phyloP scores from a whole-genome alignment of 2,888 invertebrate species.

The Furcula furcula region DNA sequence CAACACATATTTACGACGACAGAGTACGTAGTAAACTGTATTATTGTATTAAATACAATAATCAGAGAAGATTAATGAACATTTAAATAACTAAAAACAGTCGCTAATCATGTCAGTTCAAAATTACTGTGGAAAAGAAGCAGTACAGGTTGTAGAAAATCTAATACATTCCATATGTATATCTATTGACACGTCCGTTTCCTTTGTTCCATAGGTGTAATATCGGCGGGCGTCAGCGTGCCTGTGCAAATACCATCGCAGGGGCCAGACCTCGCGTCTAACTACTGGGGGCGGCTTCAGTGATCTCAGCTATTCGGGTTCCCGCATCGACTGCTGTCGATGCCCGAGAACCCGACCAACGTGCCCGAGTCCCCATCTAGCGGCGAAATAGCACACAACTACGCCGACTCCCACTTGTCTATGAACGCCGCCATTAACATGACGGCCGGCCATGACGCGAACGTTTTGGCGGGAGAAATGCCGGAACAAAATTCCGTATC shows the following conservation, averaged over 20 bases:
- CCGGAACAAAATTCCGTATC: slow-evolving; percentile 65
- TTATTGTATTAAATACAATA: no score
- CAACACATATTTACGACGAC: no score
- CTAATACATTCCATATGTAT: no score
- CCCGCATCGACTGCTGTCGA: slow-evolving; percentile 87
- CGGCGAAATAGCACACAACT: slow-evolving; percentile 74
- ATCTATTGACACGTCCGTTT: slow-evolving; percentile 33
- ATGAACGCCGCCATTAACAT: slow-evolving; percentile 78
- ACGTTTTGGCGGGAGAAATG: slow-evolving; percentile 63
- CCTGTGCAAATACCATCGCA: slow-evolving; percentile 96
- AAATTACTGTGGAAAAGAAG: no score
- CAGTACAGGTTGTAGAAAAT: no score
- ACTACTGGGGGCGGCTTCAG: slow-evolving; percentile 96
- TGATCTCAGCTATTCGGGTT: slow-evolving; percentile 96
- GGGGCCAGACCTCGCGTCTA: slow-evolving; percentile 88
- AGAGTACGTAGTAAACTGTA: no score
- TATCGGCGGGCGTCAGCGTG: slow-evolving; percentile 95
- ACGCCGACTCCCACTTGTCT: slow-evolving; percentile 66
- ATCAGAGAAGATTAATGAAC: no score
- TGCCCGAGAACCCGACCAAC: slow-evolving; percentile 83
- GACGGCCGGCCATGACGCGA: slow-evolving; percentile 79
- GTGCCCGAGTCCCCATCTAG: slow-evolving; percentile 70
- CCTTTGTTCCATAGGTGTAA: slow-evolving; percentile 87
- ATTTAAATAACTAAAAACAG: no score
- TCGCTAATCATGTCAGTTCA: no score